These are phyloP conservation scores for Coregonus clupeaformis DNA, from an alignment of 2,113 vertebrate genomes.

Conservation along the genomic window DNA sequence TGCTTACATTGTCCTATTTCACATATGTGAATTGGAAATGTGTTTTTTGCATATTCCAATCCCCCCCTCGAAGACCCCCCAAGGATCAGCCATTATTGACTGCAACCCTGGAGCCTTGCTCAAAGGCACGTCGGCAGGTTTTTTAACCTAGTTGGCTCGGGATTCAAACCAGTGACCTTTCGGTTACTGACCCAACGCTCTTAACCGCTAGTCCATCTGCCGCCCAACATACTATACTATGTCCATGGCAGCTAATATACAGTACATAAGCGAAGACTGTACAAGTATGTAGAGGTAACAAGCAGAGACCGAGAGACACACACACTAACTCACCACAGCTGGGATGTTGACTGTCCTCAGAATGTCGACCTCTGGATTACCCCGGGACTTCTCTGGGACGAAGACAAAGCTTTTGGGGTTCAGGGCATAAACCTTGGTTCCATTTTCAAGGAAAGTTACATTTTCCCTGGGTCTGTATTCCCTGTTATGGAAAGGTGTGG, in stretches of 20 bases:
- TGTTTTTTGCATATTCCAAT: too few relatives aligned
- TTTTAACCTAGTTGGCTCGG: too few relatives aligned
- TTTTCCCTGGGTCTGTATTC: conserved; percentile 87
- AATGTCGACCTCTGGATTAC: conserved; percentile 82
- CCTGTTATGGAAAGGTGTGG: conserved; percentile 64
- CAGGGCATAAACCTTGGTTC: conserved; percentile 86
- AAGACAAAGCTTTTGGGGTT: conserved; percentile 90
- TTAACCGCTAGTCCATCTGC: too few relatives aligned
- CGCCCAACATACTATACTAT: neutral
- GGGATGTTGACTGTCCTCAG: conserved; percentile 92
- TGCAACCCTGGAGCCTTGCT: too few relatives aligned
- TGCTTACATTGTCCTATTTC: too few relatives aligned
- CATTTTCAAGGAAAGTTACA: conserved; percentile 88
- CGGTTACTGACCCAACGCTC: too few relatives aligned
- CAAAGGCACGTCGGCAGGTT: too few relatives aligned
- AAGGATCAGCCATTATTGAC: too few relatives aligned
- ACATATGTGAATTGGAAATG: too few relatives aligned
- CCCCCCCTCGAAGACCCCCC: too few relatives aligned
- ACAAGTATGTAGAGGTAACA: neutral
- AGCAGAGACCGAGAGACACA: neutral
- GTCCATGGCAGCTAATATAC: neutral
- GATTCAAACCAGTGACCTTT: too few relatives aligned
- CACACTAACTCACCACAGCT: conserved; percentile 80
- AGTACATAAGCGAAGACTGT: neutral
- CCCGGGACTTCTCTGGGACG: conserved; percentile 83